These are phyloP conservation scores for Listronotus bonariensis DNA, from an alignment of 1,140 invertebrate species.

Conservation along the genomic window DNA sequence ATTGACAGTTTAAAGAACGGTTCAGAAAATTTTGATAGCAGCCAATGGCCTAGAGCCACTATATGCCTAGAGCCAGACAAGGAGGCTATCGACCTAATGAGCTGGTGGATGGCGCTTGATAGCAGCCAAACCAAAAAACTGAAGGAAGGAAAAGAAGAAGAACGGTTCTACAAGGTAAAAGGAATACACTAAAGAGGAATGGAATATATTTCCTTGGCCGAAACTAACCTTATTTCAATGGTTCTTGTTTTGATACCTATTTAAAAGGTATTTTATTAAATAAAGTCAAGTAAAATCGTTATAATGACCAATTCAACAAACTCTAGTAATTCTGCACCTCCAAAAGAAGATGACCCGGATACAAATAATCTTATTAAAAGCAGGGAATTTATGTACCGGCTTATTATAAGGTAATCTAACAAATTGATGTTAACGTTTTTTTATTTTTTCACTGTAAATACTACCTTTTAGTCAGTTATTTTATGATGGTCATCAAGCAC, in stretches of 20 bases:
- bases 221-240: too few relatives aligned
- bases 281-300: not conserved
- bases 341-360: conserved; percentile 65
- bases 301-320: conserved; percentile 35
- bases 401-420: conserved; percentile 80
- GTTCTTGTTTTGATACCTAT: not conserved
- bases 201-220: too few relatives aligned
- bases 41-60: too few relatives aligned
- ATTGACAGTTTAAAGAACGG: too few relatives aligned
- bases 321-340: conserved; percentile 22
- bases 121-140: too few relatives aligned
- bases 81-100: too few relatives aligned
- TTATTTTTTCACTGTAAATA: conserved; percentile 34
- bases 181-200: too few relatives aligned
- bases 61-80: too few relatives aligned
- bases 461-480: conserved; percentile 76
- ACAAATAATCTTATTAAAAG: conserved; percentile 78
- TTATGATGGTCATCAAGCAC: conserved; percentile 90
- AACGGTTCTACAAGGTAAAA: too few relatives aligned
- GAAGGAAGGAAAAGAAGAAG: too few relatives aligned
- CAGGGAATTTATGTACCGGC: conserved; percentile 79
- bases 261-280: not conserved
- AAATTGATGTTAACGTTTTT: conserved; percentile 37
- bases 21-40: too few relatives aligned
- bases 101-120: too few relatives aligned